Evolutionary conservation across 2,888 invertebrate genomes (phyloP), one percentile per base, ranked within the genome.

Genomic region (Pachymerium ferrugineum): DNA sequence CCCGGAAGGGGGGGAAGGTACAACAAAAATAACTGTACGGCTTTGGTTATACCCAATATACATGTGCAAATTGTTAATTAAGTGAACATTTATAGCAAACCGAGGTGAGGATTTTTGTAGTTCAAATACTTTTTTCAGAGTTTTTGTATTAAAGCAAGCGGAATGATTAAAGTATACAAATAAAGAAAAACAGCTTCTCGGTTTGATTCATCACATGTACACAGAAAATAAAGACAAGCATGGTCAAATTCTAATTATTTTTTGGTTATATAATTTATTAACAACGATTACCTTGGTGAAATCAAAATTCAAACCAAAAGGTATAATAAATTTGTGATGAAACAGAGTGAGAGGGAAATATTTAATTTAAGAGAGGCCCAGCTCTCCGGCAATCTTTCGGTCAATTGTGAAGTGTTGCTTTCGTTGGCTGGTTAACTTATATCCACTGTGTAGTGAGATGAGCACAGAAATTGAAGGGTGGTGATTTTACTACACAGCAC

Each of bases 121-220:
- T 47, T 16, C 47, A 47, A 16, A 47, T 4, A 38, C 14, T 16
- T 47, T 38, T 38, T 47, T 47, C 16, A 47, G n/a, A n/a, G n/a
- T n/a, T 16, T 16, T n/a, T 47, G 6, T 47, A 47, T 47, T n/a
- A n/a, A 14, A 47, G 47, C 47, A 16, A 16, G 47, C 14, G 47
- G 47, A 47, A 47, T 47, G 47, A 47, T 47, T 47, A 47, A 47
- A 47, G 47, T 47, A 47, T 47, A 47, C 47, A 47, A 14, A 47
- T 19, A 8, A 14, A n/a, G n/a, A n/a, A n/a, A n/a, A n/a, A n/a
- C n/a, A n/a, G n/a, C n/a, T n/a, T n/a, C n/a, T n/a, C n/a, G n/a
- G n/a, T n/a, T n/a, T n/a, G n/a, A n/a, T n/a, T n/a, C n/a, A n/a
- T n/a, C n/a, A n/a, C n/a, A n/a, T n/a, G n/a, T n/a, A n/a, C n/a